phyloP scores from a whole-genome alignment of 1,140 invertebrate genomes.

The Formica selysi region DNA sequence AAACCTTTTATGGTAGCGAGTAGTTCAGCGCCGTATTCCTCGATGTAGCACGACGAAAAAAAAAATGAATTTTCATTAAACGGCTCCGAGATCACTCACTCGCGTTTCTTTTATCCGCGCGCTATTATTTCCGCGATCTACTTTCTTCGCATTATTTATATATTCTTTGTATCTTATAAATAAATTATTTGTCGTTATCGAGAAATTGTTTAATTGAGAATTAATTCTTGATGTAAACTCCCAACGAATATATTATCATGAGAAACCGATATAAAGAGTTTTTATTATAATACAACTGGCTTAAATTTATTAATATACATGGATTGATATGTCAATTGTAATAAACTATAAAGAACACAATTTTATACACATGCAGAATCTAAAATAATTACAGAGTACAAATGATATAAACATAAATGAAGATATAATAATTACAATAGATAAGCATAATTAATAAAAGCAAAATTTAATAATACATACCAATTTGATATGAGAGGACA shows the following conservation, averaged over 20 bases:
- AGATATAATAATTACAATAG: not conserved
- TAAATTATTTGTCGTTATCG: constrained; percentile 32
- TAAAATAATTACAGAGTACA: no score
- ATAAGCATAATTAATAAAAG: not conserved
- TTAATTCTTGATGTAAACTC: not conserved
- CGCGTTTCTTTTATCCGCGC: not conserved
- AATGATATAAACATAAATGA: no score
- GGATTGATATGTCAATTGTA: no score
- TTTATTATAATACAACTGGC: not conserved
- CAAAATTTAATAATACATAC: not conserved
- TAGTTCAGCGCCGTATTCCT: constrained; percentile 67
- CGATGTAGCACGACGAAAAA: constrained; percentile 76
- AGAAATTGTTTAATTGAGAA: not conserved
- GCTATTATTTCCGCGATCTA: not conserved
- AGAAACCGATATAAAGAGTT: not conserved
- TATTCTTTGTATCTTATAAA: constrained; percentile 13
- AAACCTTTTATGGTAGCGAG: constrained; percentile 68
- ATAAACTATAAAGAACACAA: no score
- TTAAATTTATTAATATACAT: no score
- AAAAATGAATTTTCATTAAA: constrained; percentile 85
- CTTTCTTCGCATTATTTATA: constrained; percentile 1
- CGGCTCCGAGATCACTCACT: not conserved
- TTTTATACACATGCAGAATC: no score
- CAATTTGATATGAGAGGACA: not conserved
- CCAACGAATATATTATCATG: not conserved